Base-by-base conservation (phyloP, 2,113 vertebrate genomes). In the Lepidothrix coronata region DNA sequence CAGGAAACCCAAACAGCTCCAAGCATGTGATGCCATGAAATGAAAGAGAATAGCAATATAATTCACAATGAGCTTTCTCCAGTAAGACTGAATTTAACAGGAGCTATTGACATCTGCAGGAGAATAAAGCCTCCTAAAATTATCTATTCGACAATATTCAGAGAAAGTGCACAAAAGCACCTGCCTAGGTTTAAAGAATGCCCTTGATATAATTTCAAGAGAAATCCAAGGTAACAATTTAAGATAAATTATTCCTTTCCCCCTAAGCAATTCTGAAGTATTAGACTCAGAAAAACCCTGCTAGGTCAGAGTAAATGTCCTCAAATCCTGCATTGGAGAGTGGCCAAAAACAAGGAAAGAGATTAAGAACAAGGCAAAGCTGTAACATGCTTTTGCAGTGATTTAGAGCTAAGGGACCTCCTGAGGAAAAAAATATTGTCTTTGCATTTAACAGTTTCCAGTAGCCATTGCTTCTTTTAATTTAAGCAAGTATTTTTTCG, bases 1-100 rank as follows among this genome's bases (percentile, higher is more conserved):
- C 46, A 88, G 76, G 75, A 92, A 92, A 94, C 52, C 48, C 76
- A 93, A 94, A 95, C 59, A 95, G 73, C 59, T 93, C 59, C 44
- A 91, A 91, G 35, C 33, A 85, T 39, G 31, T 84, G 85, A 88
- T 62, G 25, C 20, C 3, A 6, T 70, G 46, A 76, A 93, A 88
- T 73, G 55, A 76, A 93, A 83, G 28, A 86, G 39, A 91, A 63
- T 51, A 86, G 13, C 0, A 7, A 78, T 46, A 21, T 46, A 85
- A 85, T 65, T 82, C 54, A 83, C 54, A 85, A 90, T 15, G 33
- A 39, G 14, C 59, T 90, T 85, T 48, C 49, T 93, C 37, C 20
- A 52, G 17, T 28, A 88, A 82, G 44, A 63, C 33, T 88, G 63
- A 85, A 62, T 88, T 91, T 95, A 89, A 70, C 39, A 51, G 52